Evolutionary conservation across 1,140 invertebrate genomes (phyloP), one percentile per base, ranked within the genome.

Genomic region (Cotesia vestalis): DNA sequence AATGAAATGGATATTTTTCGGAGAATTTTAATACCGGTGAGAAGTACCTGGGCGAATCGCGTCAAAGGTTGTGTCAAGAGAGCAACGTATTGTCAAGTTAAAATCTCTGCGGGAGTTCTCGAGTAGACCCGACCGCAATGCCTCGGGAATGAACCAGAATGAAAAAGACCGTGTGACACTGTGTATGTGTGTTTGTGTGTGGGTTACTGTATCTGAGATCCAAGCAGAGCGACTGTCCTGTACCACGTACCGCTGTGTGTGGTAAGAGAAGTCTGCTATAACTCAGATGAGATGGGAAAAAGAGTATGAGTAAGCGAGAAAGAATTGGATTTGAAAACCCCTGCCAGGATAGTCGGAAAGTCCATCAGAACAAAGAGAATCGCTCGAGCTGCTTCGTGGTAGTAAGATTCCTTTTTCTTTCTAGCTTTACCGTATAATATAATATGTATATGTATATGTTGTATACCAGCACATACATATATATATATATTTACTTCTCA

Each of bases 1-100:
- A 62, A 36, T n/a, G 4, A 62, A 40, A 36, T 38, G 9, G 4
- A 66, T 36, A 66, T 66, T 6, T 64, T 66, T 66, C 63, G 8
- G 4, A n/a, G 46, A 66, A 66, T 66, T 62, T 40, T 46, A 12
- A 34, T 27, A 20, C 38, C 9, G 17, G 9, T 4, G 46, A 52
- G 20, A 66, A 20, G 38, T 66, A 66, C 63, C 63, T 66, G 63
- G 20, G 4, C 63, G 46, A 52, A 66, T 51, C 40, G 63, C 63
- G 63, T 66, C 63, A 66, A 66, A 51, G 63, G 63, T n/a, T 20
- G 20, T 66, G 63, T 66, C 63, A 66, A 62, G 36, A 35, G 34
- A 27, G 60, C 20, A 17, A 20, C 17, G 14, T 17, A 11, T 17
- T 59, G 57, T 20, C 57, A 59, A 59, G 57, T 27, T 20, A 14